Percentiles rank a stretch among this genome's conserved stretches.
Conservation (phyloP, 2,113 vertebrate species). For the Gavia stellata region DNA sequence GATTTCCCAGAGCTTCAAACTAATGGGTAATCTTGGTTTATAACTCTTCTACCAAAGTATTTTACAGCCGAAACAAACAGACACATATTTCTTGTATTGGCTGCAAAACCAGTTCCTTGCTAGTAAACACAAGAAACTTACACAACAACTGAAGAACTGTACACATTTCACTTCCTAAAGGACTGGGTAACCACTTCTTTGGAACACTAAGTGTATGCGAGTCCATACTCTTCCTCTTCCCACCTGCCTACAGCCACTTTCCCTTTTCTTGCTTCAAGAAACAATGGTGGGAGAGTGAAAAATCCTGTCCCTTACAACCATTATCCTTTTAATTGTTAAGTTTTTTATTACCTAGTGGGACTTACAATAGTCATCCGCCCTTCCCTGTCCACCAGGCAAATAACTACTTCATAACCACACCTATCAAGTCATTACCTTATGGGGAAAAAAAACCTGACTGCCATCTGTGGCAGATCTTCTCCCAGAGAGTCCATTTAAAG, state of each 20-base stretch:
- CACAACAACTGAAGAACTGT: background rate
- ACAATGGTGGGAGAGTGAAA: background rate
- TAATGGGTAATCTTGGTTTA: background rate
- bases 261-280: background rate
- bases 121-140: background rate
- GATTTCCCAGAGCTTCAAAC: background rate
- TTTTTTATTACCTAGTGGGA: background rate
- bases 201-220: accelerated
- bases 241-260: background rate
- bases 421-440: background rate
- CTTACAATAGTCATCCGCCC: background rate
- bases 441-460: background rate
- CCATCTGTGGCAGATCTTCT: background rate
- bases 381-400: background rate
- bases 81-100: background rate
- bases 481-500: background rate
- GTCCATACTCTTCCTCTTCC: background rate
- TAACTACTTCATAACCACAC: background rate
- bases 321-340: background rate
- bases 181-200: background rate
- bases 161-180: background rate
- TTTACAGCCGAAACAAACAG: background rate
- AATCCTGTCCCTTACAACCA: background rate
- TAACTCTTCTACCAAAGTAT: background rate
- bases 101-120: background rate